Evolutionary conservation across 1,140 invertebrate genomes (phyloP).

Genomic region (Vanessa tameamea): DNA sequence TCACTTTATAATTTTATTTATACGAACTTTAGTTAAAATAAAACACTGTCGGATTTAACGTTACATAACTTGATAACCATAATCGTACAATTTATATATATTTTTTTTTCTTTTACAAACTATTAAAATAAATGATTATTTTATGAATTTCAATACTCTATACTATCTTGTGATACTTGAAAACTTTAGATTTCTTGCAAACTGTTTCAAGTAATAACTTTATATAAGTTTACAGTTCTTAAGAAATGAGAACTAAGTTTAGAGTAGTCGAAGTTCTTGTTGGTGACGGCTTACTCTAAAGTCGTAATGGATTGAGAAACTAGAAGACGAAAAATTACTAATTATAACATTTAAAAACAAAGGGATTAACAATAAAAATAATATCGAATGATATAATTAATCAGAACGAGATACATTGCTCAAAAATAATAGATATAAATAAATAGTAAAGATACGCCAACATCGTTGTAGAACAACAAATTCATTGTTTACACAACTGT

Average conservation of each 20-base stretch:
- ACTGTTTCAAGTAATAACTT: background rate
- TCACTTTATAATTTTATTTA: slow-evolving; percentile 44
- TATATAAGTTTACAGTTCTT: background rate
- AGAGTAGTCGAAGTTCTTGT: background rate
- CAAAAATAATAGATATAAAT: background rate
- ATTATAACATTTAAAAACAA: background rate
- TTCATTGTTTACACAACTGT: slow-evolving; percentile 5
- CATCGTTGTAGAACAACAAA: background rate
- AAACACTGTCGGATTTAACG: background rate
- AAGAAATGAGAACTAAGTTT: background rate
- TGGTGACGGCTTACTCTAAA: no score
- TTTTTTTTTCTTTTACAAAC: background rate
- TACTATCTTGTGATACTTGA: background rate
- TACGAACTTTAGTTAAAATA: background rate
- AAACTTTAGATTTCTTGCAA: background rate
- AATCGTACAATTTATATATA: background rate
- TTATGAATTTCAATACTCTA: no score
- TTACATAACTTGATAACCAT: background rate
- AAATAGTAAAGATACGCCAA: background rate
- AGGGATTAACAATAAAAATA: background rate
- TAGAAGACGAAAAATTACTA: background rate
- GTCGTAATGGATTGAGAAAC: no score
- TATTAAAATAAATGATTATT: background rate
- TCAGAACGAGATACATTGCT: background rate
- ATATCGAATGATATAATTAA: no score